Evolutionary conservation across 2,113 vertebrate species (phyloP).

Genomic region (Regulus satrapa): DNA sequence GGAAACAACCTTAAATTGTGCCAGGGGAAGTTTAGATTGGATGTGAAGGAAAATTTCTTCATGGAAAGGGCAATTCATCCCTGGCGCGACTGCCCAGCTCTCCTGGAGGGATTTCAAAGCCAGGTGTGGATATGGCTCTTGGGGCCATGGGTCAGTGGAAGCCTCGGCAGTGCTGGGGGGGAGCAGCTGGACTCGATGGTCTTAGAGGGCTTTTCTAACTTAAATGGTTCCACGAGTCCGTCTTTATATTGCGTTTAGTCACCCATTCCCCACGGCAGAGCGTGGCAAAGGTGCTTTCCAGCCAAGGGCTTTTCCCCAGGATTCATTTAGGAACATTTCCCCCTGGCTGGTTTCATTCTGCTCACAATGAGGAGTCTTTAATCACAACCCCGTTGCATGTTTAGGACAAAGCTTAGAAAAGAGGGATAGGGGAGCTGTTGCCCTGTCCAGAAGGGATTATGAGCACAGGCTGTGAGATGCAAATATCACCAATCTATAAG

Average conservation of each 20-base stretch:
- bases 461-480: rapidly evolving
- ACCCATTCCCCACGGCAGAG: rapidly evolving
- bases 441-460: neutral
- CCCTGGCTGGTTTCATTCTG: neutral
- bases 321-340: neutral
- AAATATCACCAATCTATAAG: neutral
- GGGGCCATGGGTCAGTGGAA: neutral
- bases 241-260: rapidly evolving
- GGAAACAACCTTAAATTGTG: neutral
- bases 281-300: neutral
- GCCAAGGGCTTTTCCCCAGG: neutral
- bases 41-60: neutral
- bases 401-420: neutral
- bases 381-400: rapidly evolving
- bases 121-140: neutral
- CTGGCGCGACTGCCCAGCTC: neutral
- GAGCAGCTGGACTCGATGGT: neutral
- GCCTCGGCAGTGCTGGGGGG: neutral
- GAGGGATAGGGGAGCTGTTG: neutral
- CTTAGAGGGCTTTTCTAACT: neutral
- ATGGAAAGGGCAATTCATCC: neutral
- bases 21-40: neutral
- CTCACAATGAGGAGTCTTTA: neutral
- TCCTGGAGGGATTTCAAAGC: neutral
- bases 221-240: neutral